phyloP scores from a whole-genome alignment of 2,888 invertebrate genomes.

The Scaptomyza reducta region DNA sequence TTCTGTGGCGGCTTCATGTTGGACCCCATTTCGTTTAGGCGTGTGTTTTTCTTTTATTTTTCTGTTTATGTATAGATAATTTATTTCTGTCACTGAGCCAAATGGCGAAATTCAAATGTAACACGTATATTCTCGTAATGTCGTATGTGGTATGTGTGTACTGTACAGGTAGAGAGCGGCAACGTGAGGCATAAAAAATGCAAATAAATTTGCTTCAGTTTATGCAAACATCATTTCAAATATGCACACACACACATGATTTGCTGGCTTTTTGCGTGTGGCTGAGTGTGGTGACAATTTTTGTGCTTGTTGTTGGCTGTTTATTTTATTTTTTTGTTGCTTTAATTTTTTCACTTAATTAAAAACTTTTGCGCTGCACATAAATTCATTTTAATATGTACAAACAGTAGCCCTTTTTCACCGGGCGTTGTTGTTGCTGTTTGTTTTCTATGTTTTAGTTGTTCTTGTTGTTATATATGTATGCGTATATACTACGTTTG shows the following conservation, averaged over 20 bases:
- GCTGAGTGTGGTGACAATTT: slow-evolving; percentile 42
- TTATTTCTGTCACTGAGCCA: slow-evolving; percentile 12
- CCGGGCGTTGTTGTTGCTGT: slow-evolving; percentile 23
- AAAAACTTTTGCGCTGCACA: slow-evolving; percentile 73
- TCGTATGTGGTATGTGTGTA: slow-evolving; percentile 9
- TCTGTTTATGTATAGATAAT: not conserved
- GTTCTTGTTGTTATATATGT: slow-evolving; percentile 6
- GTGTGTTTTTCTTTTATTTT: not conserved
- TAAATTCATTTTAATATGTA: slow-evolving; percentile 77
- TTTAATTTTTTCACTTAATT: slow-evolving; percentile 72
- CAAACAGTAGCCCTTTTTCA: slow-evolving; percentile 62
- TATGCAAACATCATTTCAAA: slow-evolving; percentile 62
- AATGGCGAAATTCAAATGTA: slow-evolving; percentile 32
- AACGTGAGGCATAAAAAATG: slow-evolving; percentile 54
- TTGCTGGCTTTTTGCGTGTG: slow-evolving; percentile 42
- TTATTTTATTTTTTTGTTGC: slow-evolving; percentile 10
- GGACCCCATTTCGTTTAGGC: slow-evolving; percentile 13
- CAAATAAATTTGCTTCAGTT: slow-evolving; percentile 61
- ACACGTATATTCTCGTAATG: slow-evolving; percentile 25
- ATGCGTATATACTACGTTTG: slow-evolving; percentile 7
- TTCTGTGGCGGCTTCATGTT: slow-evolving; percentile 56
- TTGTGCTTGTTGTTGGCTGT: slow-evolving; percentile 2
- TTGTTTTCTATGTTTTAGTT: slow-evolving; percentile 12
- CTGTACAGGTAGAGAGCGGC: slow-evolving; percentile 34
- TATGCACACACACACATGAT: slow-evolving; percentile 46